These are phyloP conservation scores for Isotomurus palustris DNA, from an alignment of 2,888 invertebrate genomes.

Conservation along the genomic window DNA sequence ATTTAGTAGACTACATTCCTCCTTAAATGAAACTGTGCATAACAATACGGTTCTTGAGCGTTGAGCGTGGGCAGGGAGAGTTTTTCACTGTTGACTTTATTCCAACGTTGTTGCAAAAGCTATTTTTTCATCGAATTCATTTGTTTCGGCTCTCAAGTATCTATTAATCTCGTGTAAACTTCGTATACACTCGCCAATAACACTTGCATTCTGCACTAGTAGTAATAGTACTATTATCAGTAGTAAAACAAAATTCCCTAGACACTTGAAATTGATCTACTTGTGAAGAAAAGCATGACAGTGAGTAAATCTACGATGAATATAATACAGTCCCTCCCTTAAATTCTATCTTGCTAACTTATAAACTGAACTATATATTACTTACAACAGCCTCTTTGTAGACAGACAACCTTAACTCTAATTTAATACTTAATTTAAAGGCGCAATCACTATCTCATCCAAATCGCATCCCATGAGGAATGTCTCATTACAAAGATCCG, in stretches of 20 bases:
- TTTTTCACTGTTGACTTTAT: neutral
- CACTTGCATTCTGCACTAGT: neutral
- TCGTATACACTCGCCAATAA: neutral
- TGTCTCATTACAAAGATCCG: no score
- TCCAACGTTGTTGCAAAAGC: neutral
- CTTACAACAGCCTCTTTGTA: neutral
- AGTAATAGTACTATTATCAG: neutral
- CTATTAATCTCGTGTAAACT: neutral
- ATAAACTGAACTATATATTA: no score
- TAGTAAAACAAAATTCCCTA: neutral
- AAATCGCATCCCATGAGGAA: no score
- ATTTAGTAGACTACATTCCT: no score
- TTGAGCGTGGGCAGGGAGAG: slow-evolving; percentile 8
- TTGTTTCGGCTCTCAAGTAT: neutral
- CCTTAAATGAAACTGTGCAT: no score
- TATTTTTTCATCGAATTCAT: neutral
- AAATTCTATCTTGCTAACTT: no score
- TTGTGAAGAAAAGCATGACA: slow-evolving; percentile 40
- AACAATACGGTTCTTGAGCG: no score
- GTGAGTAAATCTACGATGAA: no score
- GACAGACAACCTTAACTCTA: slow-evolving; percentile 4
- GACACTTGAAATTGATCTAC: slow-evolving; percentile 23
- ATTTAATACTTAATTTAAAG: slow-evolving; percentile 4
- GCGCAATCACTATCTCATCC: no score
- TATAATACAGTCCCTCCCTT: no score